Base-by-base conservation (phyloP, 1,140 invertebrate species). In the Calliopsis andreniformis region DNA sequence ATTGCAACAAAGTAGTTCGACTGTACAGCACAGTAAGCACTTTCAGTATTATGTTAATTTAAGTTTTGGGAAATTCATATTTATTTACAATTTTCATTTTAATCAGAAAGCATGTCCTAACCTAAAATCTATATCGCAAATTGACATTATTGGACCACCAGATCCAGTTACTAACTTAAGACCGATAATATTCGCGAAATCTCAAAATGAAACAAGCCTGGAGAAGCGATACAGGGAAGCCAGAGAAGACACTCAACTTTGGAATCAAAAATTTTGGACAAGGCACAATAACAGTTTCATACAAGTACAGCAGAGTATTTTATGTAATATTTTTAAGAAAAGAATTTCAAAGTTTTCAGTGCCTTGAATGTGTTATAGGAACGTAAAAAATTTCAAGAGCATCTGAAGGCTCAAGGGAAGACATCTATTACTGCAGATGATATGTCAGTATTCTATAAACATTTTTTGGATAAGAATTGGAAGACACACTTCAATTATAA, bases 381-480 rank as follows among this genome's bases (percentile, higher is more conserved):
- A 91, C 91, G 94, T 82, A 94, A 94, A 75, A 91, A 93, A 80
- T 96, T 94, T 94, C 59, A 94, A 93, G 64, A 90, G 92, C 84
- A 92, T 92, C 86, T 88, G 89, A 92, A 93, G 85, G 45, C 76
- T 49, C 61, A 88, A 88, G 92, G 88, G 90, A 93, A 90, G 78
- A 89, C 86, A 87, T 88, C 93, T 28, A 79, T 96, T 6, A 94
- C 94, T 23, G 94, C 96, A 1, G 96, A 97, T 90, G 95, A 97
- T 91, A 96, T 97, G 95, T 97, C 96, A 82, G 93, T 95, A 25
- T 97, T 97, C 91, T 97, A 97, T 86, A 97, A 96, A 92, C 85
- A 93, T 53, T 97, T 97, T 88, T 90, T 96, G 47, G 95, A 96
- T 85, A 94, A 95, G 87, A 95, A 97, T 86, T 95, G 95, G 95